phyloP scores from a whole-genome alignment of 2,113 vertebrate genomes.

The Polypterus senegalus region DNA sequence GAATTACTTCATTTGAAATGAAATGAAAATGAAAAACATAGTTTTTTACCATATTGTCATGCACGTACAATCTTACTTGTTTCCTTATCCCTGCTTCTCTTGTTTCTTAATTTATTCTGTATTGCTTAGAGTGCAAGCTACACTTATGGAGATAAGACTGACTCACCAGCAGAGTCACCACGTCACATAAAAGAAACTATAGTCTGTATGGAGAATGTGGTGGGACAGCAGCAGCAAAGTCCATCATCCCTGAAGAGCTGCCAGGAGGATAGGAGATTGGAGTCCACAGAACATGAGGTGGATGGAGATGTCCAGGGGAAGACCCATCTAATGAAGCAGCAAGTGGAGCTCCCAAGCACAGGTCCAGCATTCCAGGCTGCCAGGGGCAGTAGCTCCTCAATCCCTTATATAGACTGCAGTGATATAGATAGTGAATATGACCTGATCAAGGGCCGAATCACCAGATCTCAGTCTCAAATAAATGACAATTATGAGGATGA shows the following conservation, averaged over 20 bases:
- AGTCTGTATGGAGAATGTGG: constrained; percentile 43
- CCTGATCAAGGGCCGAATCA: constrained; percentile 50
- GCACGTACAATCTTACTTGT: not conserved
- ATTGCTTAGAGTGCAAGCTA: constrained; percentile 56
- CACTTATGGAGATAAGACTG: constrained; percentile 37
- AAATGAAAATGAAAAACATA: no score
- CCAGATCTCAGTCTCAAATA: constrained; percentile 58
- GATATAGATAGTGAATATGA: constrained; percentile 74
- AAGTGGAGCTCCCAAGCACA: constrained; percentile 72
- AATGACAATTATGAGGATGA: constrained; percentile 67
- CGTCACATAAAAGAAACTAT: constrained; percentile 53
- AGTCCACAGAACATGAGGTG: constrained; percentile 33
- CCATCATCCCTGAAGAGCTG: constrained; percentile 58
- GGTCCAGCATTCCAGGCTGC: constrained; percentile 81
- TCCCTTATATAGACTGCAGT: constrained; percentile 76
- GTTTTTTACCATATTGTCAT: no score
- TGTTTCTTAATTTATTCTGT: constrained; percentile 8
- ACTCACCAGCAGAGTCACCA: constrained; percentile 40
- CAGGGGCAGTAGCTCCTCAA: constrained; percentile 64
- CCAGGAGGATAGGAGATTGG: constrained; percentile 37
- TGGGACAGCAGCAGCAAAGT: constrained; percentile 40
- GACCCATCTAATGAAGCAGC: constrained; percentile 48
- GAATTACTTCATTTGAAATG: no score
- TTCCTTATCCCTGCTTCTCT: constrained; percentile 15
- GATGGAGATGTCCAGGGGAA: constrained; percentile 46